Percentiles rank a stretch among this genome's conserved stretches.
Evolutionary conservation across 2,888 invertebrate genomes (phyloP).

Genomic region (Hydraecia micacea): DNA sequence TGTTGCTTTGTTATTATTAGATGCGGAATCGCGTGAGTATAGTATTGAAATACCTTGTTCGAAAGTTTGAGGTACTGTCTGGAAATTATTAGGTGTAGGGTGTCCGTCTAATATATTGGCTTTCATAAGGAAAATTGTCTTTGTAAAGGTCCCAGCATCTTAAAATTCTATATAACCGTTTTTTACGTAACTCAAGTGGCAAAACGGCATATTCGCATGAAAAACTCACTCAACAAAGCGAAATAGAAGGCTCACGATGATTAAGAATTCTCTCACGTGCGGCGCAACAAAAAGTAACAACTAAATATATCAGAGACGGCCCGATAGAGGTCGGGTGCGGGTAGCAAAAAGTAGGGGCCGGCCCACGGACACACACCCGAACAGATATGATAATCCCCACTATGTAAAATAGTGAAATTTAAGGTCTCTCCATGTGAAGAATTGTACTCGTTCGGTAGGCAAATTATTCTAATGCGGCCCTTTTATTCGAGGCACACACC

Average conservation of each 20-base stretch:
- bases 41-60: conserved; percentile 36
- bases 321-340: conserved; percentile 88
- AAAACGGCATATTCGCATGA: conserved; percentile 67
- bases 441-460: conserved; percentile 87
- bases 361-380: conserved; percentile 81
- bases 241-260: conserved; percentile 77
- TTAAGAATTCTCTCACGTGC: conserved; percentile 89
- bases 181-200: conserved; percentile 32
- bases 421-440: conserved; percentile 90
- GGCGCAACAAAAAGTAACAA: conserved; percentile 89
- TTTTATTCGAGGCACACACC: conserved; percentile 89
- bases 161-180: conserved; percentile 32
- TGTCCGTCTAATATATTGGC: not conserved
- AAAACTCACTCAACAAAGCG: conserved; percentile 73
- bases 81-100: not conserved
- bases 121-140: not conserved
- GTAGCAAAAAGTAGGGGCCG: conserved; percentile 87
- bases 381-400: conserved; percentile 90
- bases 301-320: conserved; percentile 89
- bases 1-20: conserved; percentile 70
- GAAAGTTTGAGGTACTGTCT: conserved; percentile 29
- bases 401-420: conserved; percentile 91
- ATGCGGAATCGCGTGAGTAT: conserved; percentile 32
- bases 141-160: not conserved
- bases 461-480: conserved; percentile 90